Base-by-base conservation (phyloP, 1,140 invertebrate genomes). In the Elysia chlorotica region DNA sequence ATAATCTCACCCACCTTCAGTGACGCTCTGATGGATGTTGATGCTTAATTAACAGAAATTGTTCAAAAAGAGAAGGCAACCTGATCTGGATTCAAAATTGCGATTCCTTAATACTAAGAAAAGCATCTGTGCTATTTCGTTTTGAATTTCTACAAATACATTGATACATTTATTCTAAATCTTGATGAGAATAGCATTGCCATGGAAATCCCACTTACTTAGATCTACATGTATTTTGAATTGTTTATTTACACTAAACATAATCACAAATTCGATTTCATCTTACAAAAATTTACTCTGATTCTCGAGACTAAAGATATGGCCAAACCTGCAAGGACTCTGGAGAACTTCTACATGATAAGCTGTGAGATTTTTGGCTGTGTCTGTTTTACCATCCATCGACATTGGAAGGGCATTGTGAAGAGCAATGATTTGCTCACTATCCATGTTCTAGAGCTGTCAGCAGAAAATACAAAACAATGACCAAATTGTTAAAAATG, bases 311-410 rank as follows among this genome's bases (percentile, higher is more conserved):
- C n/a, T n/a, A n/a, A n/a, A n/a, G n/a, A n/a, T n/a, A n/a, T n/a
- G n/a, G n/a, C n/a, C n/a, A n/a, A n/a, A 82, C 81, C 81, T 82
- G 53, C 69, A 74, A 2, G 78, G 76, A 59, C 76, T 78, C 65
- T 78, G 77, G 31, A 76, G 76, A 37, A 82, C 76, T 78, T 82
- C 81, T 59, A 81, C 76, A 75, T 82, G 81, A 65, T 77, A 77
- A 36, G 75, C 41, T 48, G 56, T 63, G 35, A 68, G 36, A 33
- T 74, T 23, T 72, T 72, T 61, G 57, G 65, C 38, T 30, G 70
- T 62, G 62, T n/a, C 38, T n/a, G 4, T 38, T 65, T 36, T 35
- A 21, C 5, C 36, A 10, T 53, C 57, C 21, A 48, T 3, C 23
- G 77, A 25, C 48, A 10, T 53, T 53, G 75, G 76, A 31, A 75